Base-by-base conservation (phyloP, 1,140 invertebrate genomes). In the Zaprionus africanus region DNA sequence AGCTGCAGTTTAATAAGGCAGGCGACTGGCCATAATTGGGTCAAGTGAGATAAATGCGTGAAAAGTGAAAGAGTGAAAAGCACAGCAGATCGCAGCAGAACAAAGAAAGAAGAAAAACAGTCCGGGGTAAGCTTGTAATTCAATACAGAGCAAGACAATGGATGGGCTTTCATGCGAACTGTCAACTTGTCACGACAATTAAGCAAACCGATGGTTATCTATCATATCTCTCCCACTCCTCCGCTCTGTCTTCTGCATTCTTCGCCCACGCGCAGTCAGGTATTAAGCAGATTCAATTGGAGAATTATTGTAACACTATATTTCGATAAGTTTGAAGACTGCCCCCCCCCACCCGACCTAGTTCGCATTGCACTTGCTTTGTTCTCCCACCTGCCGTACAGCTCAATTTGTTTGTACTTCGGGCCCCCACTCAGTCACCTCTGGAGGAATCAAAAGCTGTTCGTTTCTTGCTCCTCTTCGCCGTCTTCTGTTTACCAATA, bases 121-220 rank as follows among this genome's bases (percentile, higher is more conserved):
- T 22, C 41, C 17, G 12, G 19, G 46, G 9, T 64, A 54, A 58
- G 38, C 11, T 62, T 63, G 79, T 82, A 86, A 86, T 46, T 76
- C 76, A 82, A 86, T 86, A 86, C 82, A 66, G 57, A 61, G 36
- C 26, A 49, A 76, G 81, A 88, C 85, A 88, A 88, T 88, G 85
- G 71, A 61, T 54, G 85, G 63, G 59, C 85, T 90, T 88, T 88
- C 85, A 88, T 90, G 85, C 79, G 81, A 88, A 88, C 86, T 88
- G 85, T 88, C 85, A 88, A 88, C 81, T 88, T 88, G 86, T 88
- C 85, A 88, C 49, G 78, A 88, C 81, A 88, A 88, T 88, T 88
- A 88, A 90, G 63, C 81, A 77, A 71, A 66, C 74, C 71, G 82
- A 86, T 86, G 78, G 80, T 78, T 85, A 84, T 78, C 75, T 85